Conservation (phyloP, 2,888 invertebrate species). For the Aspidiotus destructor region DNA sequence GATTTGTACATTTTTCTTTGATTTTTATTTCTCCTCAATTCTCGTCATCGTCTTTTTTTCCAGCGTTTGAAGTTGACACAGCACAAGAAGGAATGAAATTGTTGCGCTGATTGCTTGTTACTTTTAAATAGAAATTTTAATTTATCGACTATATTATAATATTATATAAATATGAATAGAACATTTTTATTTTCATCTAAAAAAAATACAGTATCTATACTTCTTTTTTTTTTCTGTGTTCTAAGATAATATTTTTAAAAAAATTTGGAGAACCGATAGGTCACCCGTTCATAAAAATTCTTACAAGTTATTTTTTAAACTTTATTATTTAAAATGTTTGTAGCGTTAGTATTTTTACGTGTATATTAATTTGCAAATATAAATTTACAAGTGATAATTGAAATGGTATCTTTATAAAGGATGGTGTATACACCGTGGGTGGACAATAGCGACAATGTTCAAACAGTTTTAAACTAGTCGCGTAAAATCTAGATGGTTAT, state of each 20-base stretch:
- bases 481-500: no score
- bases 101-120: conserved; percentile 26
- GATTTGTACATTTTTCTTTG: conserved; percentile 27
- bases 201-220: conserved; percentile 8
- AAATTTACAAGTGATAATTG: conserved; percentile 18
- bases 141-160: conserved; percentile 1
- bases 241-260: conserved; percentile 10
- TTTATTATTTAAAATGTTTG: conserved; percentile 31
- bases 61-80: no score
- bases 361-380: conserved; percentile 31
- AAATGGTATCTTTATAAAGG: background rate
- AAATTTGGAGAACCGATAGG: conserved; percentile 3
- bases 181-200: no score
- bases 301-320: conserved; percentile 18
- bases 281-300: conserved; percentile 12
- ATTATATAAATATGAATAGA: conserved; percentile 3
- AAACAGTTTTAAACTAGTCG: no score
- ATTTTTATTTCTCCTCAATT: background rate
- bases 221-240: conserved; percentile 22
- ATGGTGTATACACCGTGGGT: no score
- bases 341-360: conserved; percentile 32
- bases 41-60: no score
- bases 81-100: conserved; percentile 9
- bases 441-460: no score
- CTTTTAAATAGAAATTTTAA: no score